Evolutionary conservation across 2,888 invertebrate species (phyloP), one percentile per base, ranked within the genome.

Genomic region (Syrista parreyssii): DNA sequence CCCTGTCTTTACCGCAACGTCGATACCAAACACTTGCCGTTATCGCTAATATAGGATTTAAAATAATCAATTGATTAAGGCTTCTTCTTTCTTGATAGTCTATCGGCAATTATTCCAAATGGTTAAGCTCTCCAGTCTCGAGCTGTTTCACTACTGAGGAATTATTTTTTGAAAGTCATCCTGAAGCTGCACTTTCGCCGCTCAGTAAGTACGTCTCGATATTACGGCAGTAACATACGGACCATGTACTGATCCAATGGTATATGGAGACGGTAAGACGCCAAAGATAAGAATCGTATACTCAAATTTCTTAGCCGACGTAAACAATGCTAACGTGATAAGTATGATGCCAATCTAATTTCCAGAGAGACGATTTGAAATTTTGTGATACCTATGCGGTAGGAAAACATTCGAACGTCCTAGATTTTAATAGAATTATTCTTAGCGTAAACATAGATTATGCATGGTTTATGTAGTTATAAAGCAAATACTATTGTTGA

Each of bases 121-220:
- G 40, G 12, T 40, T 40, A 40, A 15, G 6, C 15, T 40, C 40
- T 40, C 23, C 55, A 9, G 23, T 23, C 55, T 55, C 55, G 55
- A 55, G 55, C 55, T 55, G 15, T 23, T 23, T 15, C 9, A 55
- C 55, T 55, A 55, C 55, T 55, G 71, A 11, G 32, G 31, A 33
- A 77, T 74, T 55, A 77, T 76, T 84, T 83, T 85, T 82, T 81
- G 85, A 82, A 81, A 84, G 85, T 87, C 86, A 87, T 87, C 82
- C 84, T 86, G 83, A 86, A 81, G 81, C 80, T 81, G 86, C 86
- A 84, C 83, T 84, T 86, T 84, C 81, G 79, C 78, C 74, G 68
- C 69, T 35, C 68, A 33, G 32, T 74, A 74, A 40, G 36, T 74
- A 74, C 74, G 33, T n/a, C 35, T 55, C 55, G 9, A 55, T 55